Percentiles rank a stretch among this genome's conserved stretches.
Evolutionary conservation across 1,140 invertebrate genomes (phyloP).

Genomic region (Musca domestica): DNA sequence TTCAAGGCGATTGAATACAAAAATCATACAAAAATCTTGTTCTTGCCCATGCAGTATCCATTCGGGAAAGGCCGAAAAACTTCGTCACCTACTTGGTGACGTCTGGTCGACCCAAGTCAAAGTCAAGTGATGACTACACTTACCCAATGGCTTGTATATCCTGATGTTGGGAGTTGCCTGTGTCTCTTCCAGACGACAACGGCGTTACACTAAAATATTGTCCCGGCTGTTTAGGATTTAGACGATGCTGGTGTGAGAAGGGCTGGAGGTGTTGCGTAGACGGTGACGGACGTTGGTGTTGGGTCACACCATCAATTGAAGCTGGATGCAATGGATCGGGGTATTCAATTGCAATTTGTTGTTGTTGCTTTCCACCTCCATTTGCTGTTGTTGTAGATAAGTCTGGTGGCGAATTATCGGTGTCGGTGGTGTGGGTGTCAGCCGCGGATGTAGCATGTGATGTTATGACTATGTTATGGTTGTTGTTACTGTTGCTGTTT

Average conservation of each 20-base stretch:
- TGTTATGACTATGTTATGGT: constrained; percentile 50
- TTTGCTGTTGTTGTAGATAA: constrained; percentile 36
- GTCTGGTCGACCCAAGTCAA: too few species aligned
- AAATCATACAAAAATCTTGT: too few species aligned
- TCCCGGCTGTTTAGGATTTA: not conserved
- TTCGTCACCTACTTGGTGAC: too few species aligned
- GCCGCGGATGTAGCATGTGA: constrained; percentile 39
- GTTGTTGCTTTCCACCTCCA: constrained; percentile 33
- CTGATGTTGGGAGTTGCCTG: not conserved
- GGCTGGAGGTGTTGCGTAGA: not conserved
- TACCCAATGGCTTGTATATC: constrained; percentile 12
- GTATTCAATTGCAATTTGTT: constrained; percentile 25
- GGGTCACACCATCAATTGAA: not conserved
- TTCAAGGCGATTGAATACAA: too few species aligned
- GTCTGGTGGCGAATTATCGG: constrained; percentile 3
- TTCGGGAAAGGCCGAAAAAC: too few species aligned
- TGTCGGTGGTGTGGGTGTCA: not conserved
- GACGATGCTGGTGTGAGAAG: constrained; percentile 2
- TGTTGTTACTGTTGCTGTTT: constrained; percentile 34
- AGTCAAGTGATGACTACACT: too few species aligned
- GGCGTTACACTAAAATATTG: constrained; percentile 11
- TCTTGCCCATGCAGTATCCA: too few species aligned
- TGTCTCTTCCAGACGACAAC: not conserved
- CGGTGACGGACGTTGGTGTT: not conserved
- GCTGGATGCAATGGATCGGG: constrained; percentile 5